Evolutionary conservation across 2,797 vertebrate genomes (phyloP).

Genomic region (Siniperca undulata): DNA sequence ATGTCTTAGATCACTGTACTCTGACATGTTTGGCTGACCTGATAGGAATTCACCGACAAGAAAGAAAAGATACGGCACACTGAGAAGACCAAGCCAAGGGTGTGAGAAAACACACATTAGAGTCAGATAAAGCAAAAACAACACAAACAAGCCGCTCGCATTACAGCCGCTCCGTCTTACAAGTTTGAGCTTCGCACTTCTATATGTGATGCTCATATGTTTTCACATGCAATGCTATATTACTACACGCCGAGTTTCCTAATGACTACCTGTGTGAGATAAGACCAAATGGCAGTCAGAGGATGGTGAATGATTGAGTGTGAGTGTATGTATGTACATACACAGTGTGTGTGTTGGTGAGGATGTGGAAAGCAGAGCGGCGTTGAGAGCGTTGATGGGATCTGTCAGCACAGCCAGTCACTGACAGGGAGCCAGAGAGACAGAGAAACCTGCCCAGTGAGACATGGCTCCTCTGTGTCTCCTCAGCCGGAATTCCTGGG

Average conservation of each 20-base stretch:
- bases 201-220: not conserved
- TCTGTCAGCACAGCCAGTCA: slow-evolving; percentile 66
- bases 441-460: slow-evolving; percentile 70
- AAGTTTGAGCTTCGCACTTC: not conserved
- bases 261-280: slow-evolving; percentile 45
- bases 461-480: slow-evolving; percentile 80
- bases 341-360: slow-evolving; percentile 19
- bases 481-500: slow-evolving; percentile 72
- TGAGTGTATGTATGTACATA: slow-evolving; percentile 4
- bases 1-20: slow-evolving; percentile 71
- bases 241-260: slow-evolving; percentile 4
- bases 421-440: slow-evolving; percentile 55
- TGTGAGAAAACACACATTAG: slow-evolving; percentile 44
- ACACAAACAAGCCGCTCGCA: slow-evolving; percentile 33
- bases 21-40: slow-evolving; percentile 74
- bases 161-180: not conserved
- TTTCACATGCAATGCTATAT: not conserved
- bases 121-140: slow-evolving; percentile 46
- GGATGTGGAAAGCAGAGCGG: slow-evolving; percentile 44
- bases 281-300: slow-evolving; percentile 51
- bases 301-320: slow-evolving; percentile 47
- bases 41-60: slow-evolving; percentile 78
- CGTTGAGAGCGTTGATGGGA: slow-evolving; percentile 51
- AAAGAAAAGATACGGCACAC: slow-evolving; percentile 45
- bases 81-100: slow-evolving; percentile 24